Conservation (phyloP, 1,140 invertebrate genomes). For the Acyrthosiphon pisum region DNA sequence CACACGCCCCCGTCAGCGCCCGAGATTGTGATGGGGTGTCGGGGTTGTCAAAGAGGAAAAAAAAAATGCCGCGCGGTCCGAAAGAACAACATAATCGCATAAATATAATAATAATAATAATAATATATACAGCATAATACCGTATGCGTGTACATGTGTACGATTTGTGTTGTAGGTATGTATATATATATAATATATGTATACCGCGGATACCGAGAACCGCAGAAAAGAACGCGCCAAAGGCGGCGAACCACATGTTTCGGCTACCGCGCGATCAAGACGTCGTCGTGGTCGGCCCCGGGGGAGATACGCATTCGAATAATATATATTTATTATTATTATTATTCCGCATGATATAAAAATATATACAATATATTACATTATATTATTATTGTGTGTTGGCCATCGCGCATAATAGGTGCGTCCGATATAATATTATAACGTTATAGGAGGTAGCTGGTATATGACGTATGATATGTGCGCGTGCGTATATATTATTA, state of each 20-base stretch:
- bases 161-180: not conserved
- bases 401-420: not conserved
- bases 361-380: not conserved
- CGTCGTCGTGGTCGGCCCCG: not conserved
- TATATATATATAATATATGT: too few species aligned
- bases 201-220: slow-evolving; percentile 8
- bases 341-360: not conserved
- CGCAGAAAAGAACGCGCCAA: slow-evolving; percentile 30
- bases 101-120: not conserved
- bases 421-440: too few species aligned
- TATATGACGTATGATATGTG: too few species aligned
- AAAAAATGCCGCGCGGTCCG: not conserved
- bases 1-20: not conserved
- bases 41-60: not conserved
- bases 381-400: not conserved
- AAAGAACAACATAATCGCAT: slow-evolving; percentile 16
- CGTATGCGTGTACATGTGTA: not conserved
- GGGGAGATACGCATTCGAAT: not conserved
- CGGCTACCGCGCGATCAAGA: not conserved
- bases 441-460: not conserved
- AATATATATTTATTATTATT: not conserved
- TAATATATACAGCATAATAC: too few species aligned
- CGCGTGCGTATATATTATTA: not conserved
- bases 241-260: not conserved
- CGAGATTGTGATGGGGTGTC: not conserved